Conservation (phyloP, 2,797 vertebrate species). For the Sebastes hubbsi region DNA sequence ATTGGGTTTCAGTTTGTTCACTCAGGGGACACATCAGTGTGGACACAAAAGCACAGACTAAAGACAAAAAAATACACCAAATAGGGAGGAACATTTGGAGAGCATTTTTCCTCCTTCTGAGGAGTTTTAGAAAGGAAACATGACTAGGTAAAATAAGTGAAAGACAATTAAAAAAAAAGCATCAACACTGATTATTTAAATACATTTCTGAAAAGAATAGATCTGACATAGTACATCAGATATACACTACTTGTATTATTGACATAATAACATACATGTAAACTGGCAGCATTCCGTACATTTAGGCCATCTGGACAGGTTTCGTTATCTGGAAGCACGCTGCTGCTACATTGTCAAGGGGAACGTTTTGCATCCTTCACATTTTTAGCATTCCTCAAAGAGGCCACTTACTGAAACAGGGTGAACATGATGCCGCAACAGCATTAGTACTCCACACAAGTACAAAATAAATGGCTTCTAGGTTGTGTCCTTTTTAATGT, state of each 20-base stretch:
- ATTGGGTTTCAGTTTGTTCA: conserved; percentile 53
- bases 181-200: conserved; percentile 42
- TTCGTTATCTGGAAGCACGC: conserved; percentile 11
- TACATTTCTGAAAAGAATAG: conserved; percentile 41
- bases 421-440: neutral
- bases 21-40: conserved; percentile 35
- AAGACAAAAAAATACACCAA: conserved; percentile 38
- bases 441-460: neutral
- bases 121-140: conserved; percentile 41
- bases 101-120: conserved; percentile 2
- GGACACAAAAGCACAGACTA: conserved; percentile 36
- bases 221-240: conserved; percentile 44
- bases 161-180: conserved; percentile 29
- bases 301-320: neutral
- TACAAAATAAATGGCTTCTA: conserved; percentile 18
- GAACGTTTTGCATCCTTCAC: conserved; percentile 6
- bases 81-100: neutral
- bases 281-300: conserved; percentile 37
- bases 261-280: conserved; percentile 36
- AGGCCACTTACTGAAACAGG: neutral
- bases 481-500: conserved; percentile 3
- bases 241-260: conserved; percentile 42
- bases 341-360: neutral
- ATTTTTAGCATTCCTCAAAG: conserved; percentile 8
- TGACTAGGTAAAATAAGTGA: conserved; percentile 28